A percentile compares a stretch with the other conserved stretches of the same genome.
Evolutionary conservation across 2,888 invertebrate species (phyloP).

Genomic region (Protophormia terraenovae): DNA sequence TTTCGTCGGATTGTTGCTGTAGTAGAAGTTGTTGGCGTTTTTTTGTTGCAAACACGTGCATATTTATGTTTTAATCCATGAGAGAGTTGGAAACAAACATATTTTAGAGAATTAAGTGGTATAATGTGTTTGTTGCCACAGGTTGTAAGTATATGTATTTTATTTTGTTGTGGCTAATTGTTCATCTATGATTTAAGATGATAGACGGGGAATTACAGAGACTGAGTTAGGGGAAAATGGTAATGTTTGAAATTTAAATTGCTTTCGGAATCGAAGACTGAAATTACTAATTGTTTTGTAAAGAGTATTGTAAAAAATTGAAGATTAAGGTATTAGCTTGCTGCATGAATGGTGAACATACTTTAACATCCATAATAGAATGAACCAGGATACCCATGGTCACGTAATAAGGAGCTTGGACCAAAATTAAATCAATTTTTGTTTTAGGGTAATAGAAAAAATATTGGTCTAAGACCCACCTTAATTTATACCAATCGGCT

Average conservation of each 20-base stretch:
- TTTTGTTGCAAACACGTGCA: constrained; percentile 40
- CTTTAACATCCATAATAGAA: no score
- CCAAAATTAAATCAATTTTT: no score
- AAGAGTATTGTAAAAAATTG: no score
- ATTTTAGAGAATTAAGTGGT: background rate
- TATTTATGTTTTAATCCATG: background rate
- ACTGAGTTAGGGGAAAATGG: background rate
- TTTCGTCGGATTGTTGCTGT: constrained; percentile 39
- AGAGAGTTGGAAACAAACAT: background rate
- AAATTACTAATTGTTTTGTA: no score
- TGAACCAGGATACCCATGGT: no score
- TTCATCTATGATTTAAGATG: background rate
- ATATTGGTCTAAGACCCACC: no score
- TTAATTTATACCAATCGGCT: no score
- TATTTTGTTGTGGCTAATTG: constrained; percentile 42
- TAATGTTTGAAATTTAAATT: background rate
- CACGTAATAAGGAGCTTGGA: no score
- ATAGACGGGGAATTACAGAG: background rate
- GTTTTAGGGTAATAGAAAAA: no score
- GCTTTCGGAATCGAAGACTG: no score
- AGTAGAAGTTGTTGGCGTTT: background rate
- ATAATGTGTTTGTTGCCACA: constrained; percentile 54
- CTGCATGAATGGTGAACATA: no score
- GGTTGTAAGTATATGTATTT: constrained; percentile 23
- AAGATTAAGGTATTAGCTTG: no score